Percentiles rank a stretch among this genome's conserved stretches.
Evolutionary conservation across 2,888 invertebrate species (phyloP).

Genomic region (Erynnis tages): DNA sequence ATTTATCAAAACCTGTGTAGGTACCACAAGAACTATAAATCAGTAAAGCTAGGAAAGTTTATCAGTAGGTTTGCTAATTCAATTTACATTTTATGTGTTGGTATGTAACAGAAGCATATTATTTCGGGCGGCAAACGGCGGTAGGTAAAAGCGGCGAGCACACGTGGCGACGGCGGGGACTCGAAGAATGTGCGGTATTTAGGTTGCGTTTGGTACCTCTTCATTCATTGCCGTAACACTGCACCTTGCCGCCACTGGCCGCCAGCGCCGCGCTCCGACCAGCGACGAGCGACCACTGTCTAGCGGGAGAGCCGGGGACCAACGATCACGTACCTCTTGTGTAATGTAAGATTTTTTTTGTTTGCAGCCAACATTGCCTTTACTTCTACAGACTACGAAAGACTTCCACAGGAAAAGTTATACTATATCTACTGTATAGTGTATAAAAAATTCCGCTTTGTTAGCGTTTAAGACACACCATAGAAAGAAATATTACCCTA

Average conservation of each 20-base stretch:
- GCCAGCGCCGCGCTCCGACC: conserved; percentile 22
- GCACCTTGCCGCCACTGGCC: conserved; percentile 52
- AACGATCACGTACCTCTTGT: neutral
- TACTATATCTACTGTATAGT: too few species aligned
- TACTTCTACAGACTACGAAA: too few species aligned
- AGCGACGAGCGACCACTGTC: too few species aligned
- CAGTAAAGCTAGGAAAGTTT: conserved; percentile 2
- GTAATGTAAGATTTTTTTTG: too few species aligned
- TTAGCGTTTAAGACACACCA: too few species aligned
- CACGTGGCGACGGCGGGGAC: conserved; percentile 64
- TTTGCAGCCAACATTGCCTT: too few species aligned
- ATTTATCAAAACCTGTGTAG: too few species aligned
- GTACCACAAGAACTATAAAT: neutral
- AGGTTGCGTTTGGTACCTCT: conserved; percentile 79
- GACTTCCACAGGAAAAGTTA: too few species aligned
- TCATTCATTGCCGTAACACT: conserved; percentile 77
- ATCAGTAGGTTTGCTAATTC: conserved; percentile 28
- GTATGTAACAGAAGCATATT: conserved; percentile 35
- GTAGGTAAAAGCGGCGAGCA: conserved; percentile 69
- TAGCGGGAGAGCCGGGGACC: conserved; percentile 27
- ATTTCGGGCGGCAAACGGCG: conserved; percentile 52
- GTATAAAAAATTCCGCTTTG: too few species aligned
- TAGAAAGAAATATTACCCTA: too few species aligned
- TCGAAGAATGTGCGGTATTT: conserved; percentile 77
- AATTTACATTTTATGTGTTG: conserved; percentile 27